A percentile compares a stretch with the other conserved stretches of the same genome.
These are phyloP conservation scores for Ornithoptera alexandrae DNA, from an alignment of 2,888 invertebrate genomes.

Conservation along the genomic window DNA sequence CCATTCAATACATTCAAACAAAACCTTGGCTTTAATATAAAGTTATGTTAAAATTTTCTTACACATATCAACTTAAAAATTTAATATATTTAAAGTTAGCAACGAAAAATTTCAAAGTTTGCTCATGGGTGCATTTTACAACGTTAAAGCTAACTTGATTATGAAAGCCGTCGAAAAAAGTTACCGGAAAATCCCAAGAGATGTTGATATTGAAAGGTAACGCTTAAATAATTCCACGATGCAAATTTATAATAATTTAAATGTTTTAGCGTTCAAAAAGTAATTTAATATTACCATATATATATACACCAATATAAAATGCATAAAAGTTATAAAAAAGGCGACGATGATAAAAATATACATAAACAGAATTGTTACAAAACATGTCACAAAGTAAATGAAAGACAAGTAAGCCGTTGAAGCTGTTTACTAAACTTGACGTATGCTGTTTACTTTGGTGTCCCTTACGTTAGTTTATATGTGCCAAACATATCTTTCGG, in stretches of 20 bases:
- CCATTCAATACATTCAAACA: background rate
- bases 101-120: constrained; percentile 2
- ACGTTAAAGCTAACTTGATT: constrained; percentile 14
- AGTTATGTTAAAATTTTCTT: background rate
- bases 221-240: background rate
- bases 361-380: background rate
- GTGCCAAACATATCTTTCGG: background rate
- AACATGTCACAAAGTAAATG: constrained; percentile 9
- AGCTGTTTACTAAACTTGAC: constrained; percentile 22
- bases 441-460: constrained; percentile 7
- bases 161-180: constrained; percentile 8
- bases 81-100: constrained; percentile 3
- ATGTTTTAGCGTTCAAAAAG: background rate
- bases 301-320: too few relatives aligned
- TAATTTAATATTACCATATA: background rate
- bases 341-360: background rate
- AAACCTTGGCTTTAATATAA: background rate
- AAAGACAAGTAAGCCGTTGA: constrained; percentile 2
- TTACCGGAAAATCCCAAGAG: constrained; percentile 7
- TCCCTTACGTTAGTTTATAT: background rate
- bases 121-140: constrained; percentile 7
- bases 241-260: background rate
- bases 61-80: background rate
- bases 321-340: too few relatives aligned
- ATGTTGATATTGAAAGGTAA: constrained; percentile 1